A percentile compares a stretch with the other conserved stretches of the same genome.
These are phyloP conservation scores for Drosophila nebulosa DNA, from an alignment of 1,140 invertebrate genomes.

Conservation along the genomic window DNA sequence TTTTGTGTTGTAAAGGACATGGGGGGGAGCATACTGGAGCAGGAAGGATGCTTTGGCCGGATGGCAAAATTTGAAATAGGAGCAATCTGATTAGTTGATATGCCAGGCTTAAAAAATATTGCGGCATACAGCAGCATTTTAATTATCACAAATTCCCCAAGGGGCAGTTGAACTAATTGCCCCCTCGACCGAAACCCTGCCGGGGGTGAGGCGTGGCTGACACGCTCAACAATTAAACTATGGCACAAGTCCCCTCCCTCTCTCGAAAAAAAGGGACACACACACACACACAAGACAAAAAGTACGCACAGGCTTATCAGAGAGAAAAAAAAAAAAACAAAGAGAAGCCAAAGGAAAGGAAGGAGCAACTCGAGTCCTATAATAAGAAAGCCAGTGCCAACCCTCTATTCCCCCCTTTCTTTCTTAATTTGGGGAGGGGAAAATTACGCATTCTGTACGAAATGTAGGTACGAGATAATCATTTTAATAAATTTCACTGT, in stretches of 20 bases:
- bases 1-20: slow-evolving; percentile 35
- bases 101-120: slow-evolving; percentile 69
- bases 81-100: slow-evolving; percentile 73
- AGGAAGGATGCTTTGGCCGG: not conserved
- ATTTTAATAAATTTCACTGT: slow-evolving; percentile 78
- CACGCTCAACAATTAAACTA: slow-evolving; percentile 69
- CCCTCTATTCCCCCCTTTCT: slow-evolving; percentile 19
- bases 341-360: not conserved
- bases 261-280: slow-evolving; percentile 13
- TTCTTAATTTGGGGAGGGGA: slow-evolving; percentile 15
- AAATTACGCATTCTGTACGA: slow-evolving; percentile 77
- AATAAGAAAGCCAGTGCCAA: slow-evolving; percentile 10
- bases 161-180: slow-evolving; percentile 74
- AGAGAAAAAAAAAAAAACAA: slow-evolving; percentile 13
- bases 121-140: slow-evolving; percentile 74
- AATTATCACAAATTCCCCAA: slow-evolving; percentile 72
- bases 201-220: slow-evolving; percentile 1
- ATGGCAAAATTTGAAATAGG: slow-evolving; percentile 59
- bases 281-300: not conserved
- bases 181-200: slow-evolving; percentile 24
- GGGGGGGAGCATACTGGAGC: slow-evolving; percentile 3
- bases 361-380: not conserved
- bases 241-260: slow-evolving; percentile 38
- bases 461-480: slow-evolving; percentile 76
- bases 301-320: not conserved